A percentile compares a stretch with the other conserved stretches of the same genome.
phyloP scores from a whole-genome alignment of 2,113 vertebrate genomes.

The Tragelaphus buxtoni region DNA sequence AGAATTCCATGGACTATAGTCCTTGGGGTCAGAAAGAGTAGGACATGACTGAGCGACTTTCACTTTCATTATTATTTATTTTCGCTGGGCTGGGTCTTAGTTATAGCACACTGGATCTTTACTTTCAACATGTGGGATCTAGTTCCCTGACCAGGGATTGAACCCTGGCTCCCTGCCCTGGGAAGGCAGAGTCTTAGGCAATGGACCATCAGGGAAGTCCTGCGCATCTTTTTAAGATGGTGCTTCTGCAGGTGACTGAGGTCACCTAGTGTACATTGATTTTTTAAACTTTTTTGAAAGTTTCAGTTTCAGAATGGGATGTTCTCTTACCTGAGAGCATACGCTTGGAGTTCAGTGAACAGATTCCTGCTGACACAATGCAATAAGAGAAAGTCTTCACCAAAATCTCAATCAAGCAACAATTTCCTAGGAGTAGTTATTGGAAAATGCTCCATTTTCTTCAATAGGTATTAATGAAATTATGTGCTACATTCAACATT shows the following conservation, averaged over 20 bases:
- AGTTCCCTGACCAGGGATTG: not conserved
- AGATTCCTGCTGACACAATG: not conserved
- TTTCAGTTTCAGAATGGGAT: not conserved
- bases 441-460: not conserved
- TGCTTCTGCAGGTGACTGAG: not conserved
- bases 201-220: not conserved
- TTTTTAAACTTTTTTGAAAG: not conserved
- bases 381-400: not conserved
- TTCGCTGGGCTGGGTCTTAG: not conserved
- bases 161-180: not conserved
- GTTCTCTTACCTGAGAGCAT: not conserved
- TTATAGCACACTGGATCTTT: not conserved
- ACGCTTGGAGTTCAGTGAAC: not conserved
- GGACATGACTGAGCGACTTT: rapidly evolving
- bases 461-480: not conserved
- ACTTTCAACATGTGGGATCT: not conserved
- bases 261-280: not conserved
- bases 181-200: not conserved
- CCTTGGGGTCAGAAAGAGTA: not conserved
- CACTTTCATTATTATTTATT: not conserved
- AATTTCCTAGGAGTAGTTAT: not conserved
- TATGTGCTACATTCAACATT: not conserved
- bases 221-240: not conserved
- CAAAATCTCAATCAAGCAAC: not conserved
- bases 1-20: not conserved